Conservation (phyloP, 2,888 invertebrate genomes). For the Heteropelma amictum region DNA sequence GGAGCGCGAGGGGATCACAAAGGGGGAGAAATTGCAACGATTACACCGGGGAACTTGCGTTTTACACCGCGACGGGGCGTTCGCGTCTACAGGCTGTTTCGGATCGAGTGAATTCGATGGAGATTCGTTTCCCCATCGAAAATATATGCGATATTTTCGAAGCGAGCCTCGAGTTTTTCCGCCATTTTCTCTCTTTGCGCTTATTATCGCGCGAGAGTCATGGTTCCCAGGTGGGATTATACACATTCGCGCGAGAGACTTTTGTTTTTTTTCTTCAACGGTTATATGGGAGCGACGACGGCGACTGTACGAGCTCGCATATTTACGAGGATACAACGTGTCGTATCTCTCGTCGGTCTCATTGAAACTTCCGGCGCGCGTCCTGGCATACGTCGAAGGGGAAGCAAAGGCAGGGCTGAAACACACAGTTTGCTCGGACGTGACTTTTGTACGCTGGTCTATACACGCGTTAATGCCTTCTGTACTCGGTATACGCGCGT, state of each 20-base stretch:
- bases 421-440: conserved; percentile 44
- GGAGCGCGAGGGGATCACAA: too few relatives aligned
- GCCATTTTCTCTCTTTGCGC: too few relatives aligned
- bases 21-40: too few relatives aligned
- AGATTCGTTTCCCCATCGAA: too few relatives aligned
- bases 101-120: too few relatives aligned
- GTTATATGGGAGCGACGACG: conserved; percentile 2
- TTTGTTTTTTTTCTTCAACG: conserved; percentile 12
- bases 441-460: background rate
- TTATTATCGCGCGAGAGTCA: too few relatives aligned
- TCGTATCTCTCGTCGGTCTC: conserved; percentile 60
- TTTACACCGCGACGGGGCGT: too few relatives aligned
- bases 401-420: conserved; percentile 26
- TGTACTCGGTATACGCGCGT: background rate
- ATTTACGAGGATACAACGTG: conserved; percentile 70
- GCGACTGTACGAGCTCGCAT: conserved; percentile 20
- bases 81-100: too few relatives aligned
- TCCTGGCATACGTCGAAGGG: conserved; percentile 47
- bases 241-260: background rate
- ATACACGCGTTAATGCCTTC: conserved; percentile 1
- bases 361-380: conserved; percentile 74
- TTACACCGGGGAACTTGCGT: too few relatives aligned
- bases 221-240: too few relatives aligned
- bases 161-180: too few relatives aligned
- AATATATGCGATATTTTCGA: too few relatives aligned